These are phyloP conservation scores for Holothuria leucospilota DNA, from an alignment of 53 echinoderm and acorn worm species.

Conservation along the genomic window DNA sequence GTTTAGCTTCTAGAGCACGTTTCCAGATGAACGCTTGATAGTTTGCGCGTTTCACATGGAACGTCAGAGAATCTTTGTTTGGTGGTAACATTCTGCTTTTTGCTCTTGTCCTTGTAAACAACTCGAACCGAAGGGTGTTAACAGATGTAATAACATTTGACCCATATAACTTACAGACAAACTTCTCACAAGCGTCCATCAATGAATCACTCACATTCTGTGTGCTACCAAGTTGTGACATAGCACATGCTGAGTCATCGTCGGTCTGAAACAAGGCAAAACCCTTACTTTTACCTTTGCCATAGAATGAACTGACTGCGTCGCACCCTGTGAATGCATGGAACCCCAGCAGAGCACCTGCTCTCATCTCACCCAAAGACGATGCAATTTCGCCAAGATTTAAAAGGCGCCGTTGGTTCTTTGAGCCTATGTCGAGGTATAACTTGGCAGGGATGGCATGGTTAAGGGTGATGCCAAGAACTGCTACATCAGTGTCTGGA, in stretches of 20 bases:
- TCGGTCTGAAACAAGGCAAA: no score
- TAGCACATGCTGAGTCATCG: no score
- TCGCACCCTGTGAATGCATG: not conserved
- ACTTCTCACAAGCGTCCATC: no score
- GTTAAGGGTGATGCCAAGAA: no score
- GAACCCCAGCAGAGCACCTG: not conserved
- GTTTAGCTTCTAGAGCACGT: not conserved
- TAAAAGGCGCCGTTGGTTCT: conserved; percentile 35
- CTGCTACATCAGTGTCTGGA: no score
- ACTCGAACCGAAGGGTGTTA: not conserved
- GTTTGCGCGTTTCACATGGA: not conserved
- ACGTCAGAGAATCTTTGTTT: not conserved
- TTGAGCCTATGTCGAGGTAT: conserved; percentile 23
- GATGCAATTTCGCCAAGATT: conserved; percentile 42
- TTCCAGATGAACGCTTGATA: not conserved
- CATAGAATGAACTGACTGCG: not conserved
- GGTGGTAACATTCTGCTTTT: not conserved
- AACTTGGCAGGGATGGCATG: no score
- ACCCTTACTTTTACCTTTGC: not conserved
- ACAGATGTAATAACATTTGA: not conserved
- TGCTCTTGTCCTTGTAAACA: not conserved
- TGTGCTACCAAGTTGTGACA: no score
- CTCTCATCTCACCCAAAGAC: not conserved
- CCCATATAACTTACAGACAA: not conserved
- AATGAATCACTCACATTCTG: no score